Base-by-base conservation (phyloP, 2,797 vertebrate species). In the Chelon labrosus region DNA sequence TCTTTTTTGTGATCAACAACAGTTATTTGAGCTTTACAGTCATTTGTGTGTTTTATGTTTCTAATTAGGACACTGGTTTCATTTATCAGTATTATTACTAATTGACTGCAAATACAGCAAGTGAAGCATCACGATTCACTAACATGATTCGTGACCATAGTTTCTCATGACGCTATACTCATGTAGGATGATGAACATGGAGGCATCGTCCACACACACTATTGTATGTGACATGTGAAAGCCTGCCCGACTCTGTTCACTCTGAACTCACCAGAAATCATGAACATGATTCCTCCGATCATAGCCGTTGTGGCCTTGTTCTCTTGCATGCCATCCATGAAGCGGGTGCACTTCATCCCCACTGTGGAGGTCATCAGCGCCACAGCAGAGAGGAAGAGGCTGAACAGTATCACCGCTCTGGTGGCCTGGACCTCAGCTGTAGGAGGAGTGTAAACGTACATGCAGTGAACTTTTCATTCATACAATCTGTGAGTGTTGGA, bases 311-410 rank as follows among this genome's bases (percentile, higher is more conserved):
- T 71, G 80, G 93, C 92, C 86, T 99, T 99, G 82, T 90, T 93
- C 25, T 89, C 82, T 7, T 93, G 77, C 7, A 92, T 94, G 0
- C 90, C 93, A 1, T 97, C 97, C 90, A 97, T 82, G 72, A 96
- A 98, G 65, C 90, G 96, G 77, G 97, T 97, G 83, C 96, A 99
- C 64, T 97, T 96, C 96, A 99, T 97, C 5, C 97, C 97, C 12
- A 93, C 59, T 0, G 92, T 90, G 62, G 95, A 90, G 59, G 96
- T 84, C n/a, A 96, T 78, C 10, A 94, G 54, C 0, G 88, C 96
- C 0, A 97, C 51, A 1, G 94, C 79, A 4, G 96, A 96, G 67
- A 97, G 47, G 19, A 97, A 77, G 53, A 98, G 94, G 46, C 96
- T 94, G 56, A 94, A 54, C 55, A 97, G 88, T 95, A 99, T 95